Conservation (phyloP, 1,140 invertebrate genomes). For the Subanguina moxae region DNA sequence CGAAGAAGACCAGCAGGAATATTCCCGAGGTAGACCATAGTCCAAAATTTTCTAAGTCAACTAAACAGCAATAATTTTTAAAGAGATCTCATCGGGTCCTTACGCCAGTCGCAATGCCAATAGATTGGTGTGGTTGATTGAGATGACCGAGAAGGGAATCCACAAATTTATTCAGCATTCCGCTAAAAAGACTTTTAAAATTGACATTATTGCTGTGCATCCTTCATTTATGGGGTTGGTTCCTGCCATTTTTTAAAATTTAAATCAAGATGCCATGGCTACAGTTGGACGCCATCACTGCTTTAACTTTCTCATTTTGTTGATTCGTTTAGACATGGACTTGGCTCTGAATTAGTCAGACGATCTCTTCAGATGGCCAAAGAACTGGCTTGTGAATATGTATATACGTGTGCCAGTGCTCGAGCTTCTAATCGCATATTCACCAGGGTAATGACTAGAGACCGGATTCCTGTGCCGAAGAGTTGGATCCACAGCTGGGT, state of each 20-base stretch:
- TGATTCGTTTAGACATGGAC: conserved; percentile 17
- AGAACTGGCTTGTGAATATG: conserved; percentile 8
- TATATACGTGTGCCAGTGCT: conserved; percentile 12
- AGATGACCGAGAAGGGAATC: conserved; percentile 7
- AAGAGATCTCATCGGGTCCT: not conserved
- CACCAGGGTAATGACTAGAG: not conserved
- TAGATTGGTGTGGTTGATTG: conserved; percentile 14
- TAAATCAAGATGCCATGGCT: no score
- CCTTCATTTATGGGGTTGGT: not conserved
- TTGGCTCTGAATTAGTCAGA: not conserved
- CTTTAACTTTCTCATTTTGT: no score
- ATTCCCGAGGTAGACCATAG: conserved; percentile 17
- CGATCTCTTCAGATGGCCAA: conserved; percentile 9
- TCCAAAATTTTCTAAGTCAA: no score
- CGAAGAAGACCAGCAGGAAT: conserved; percentile 15
- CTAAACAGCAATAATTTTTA: not conserved
- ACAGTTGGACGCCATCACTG: no score
- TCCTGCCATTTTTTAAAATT: not conserved
- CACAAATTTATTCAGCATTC: not conserved
- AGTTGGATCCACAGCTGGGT: no score
- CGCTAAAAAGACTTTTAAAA: not conserved
- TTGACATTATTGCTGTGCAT: conserved; percentile 5
- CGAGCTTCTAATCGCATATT: conserved; percentile 16
- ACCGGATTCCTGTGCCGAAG: no score
- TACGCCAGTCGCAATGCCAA: conserved; percentile 9